phyloP scores from a whole-genome alignment of 1,140 invertebrate species.

The Macrocentrus cingulum region DNA sequence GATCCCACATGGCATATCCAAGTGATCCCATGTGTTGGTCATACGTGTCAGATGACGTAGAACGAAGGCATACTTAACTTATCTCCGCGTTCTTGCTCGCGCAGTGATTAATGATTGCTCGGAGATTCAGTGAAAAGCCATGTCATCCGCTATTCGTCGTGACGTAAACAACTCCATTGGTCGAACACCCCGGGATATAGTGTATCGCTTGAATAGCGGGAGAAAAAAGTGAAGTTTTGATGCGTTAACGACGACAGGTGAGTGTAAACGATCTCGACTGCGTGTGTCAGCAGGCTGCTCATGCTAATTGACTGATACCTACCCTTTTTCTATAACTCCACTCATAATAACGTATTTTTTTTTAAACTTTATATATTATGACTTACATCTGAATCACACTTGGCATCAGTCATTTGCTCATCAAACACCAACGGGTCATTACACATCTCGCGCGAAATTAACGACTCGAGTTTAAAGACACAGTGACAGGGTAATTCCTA shows the following conservation, averaged over 20 bases:
- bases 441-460: too few species aligned
- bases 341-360: background rate
- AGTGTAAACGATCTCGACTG: conserved; percentile 23
- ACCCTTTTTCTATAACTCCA: background rate
- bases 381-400: background rate
- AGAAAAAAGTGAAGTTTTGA: conserved; percentile 15
- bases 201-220: conserved; percentile 5
- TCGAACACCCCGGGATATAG: background rate
- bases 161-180: conserved; percentile 41
- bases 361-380: background rate
- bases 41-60: too few species aligned
- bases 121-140: conserved; percentile 35
- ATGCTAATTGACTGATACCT: conserved; percentile 12
- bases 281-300: background rate
- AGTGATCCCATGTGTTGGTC: too few species aligned
- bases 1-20: too few species aligned
- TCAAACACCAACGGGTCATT: background rate
- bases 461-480: too few species aligned
- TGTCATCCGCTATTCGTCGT: conserved; percentile 44
- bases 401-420: background rate
- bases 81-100: conserved; percentile 8
- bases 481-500: too few species aligned
- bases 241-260: conserved; percentile 28
- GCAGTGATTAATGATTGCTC: conserved; percentile 50
- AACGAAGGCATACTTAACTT: background rate